Percentiles rank a stretch among this genome's conserved stretches.
Conservation (phyloP, 2,113 vertebrate genomes). For the Phylloscopus whistleri region DNA sequence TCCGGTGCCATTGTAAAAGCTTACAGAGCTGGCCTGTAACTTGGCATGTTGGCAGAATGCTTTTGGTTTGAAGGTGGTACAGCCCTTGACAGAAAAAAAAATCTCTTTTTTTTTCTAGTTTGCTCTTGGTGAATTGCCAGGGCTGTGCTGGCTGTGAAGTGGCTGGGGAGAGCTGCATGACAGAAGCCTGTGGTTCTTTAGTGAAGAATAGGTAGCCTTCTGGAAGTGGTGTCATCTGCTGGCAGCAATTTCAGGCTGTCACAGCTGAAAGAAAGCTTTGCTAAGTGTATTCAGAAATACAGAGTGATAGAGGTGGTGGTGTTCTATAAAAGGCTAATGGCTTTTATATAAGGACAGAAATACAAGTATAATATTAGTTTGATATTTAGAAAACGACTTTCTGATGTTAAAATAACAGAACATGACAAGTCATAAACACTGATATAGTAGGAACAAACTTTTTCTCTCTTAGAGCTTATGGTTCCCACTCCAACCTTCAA, state of each 20-base stretch:
- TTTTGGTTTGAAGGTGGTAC: not conserved
- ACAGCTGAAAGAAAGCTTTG: not conserved
- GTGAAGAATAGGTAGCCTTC: not conserved
- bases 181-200: not conserved
- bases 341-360: not conserved
- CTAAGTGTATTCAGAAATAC: not conserved
- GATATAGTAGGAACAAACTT: not conserved
- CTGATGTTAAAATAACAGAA: not conserved
- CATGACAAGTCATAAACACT: not conserved
- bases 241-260: not conserved
- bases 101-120: not conserved
- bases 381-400: not conserved
- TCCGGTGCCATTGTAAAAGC: not conserved
- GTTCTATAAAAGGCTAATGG: not conserved
- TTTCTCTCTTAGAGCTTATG: not conserved
- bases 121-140: not conserved
- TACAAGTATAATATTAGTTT: not conserved
- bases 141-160: not conserved
- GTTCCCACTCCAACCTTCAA: not conserved
- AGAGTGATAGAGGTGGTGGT: rapidly evolving
- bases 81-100: not conserved
- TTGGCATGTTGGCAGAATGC: not conserved
- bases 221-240: not conserved
- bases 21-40: not conserved
- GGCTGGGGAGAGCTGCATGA: not conserved